Percentiles rank a stretch among this genome's conserved stretches.
Conservation (phyloP, 2,797 vertebrate species). For the Centroberyx gerrardi region DNA sequence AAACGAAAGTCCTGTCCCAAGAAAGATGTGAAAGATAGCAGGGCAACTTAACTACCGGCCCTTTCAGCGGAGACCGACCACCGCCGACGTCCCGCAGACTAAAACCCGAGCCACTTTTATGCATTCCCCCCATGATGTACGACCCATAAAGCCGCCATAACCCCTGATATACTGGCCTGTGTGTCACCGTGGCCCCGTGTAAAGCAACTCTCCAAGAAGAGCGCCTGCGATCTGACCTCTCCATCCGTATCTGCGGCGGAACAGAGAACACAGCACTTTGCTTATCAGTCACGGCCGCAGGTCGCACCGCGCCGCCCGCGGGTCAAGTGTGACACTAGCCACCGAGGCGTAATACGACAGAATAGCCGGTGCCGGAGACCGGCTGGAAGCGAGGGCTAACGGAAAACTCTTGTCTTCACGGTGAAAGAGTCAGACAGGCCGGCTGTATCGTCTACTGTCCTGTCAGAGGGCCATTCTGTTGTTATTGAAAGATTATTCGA, state of each 20-base stretch:
- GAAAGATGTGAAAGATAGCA: neutral
- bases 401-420: neutral
- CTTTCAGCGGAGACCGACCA: neutral
- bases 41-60: neutral
- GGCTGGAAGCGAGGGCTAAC: neutral
- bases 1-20: neutral
- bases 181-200: neutral
- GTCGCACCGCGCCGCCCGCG: slow-evolving; percentile 26
- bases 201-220: slow-evolving; percentile 26
- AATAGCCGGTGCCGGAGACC: neutral
- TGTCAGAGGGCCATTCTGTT: neutral
- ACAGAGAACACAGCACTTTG: slow-evolving; percentile 19
- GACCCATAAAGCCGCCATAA: neutral
- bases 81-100: neutral
- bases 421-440: slow-evolving; percentile 4
- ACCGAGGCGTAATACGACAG: neutral
- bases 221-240: slow-evolving; percentile 16
- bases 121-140: slow-evolving; percentile 1
- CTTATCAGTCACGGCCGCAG: slow-evolving; percentile 49
- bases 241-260: slow-evolving; percentile 7
- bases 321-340: slow-evolving; percentile 45
- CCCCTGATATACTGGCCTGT: slow-evolving; percentile 5
- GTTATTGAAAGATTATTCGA: slow-evolving; percentile 20
- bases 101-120: neutral
- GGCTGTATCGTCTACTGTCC: neutral